Evolutionary conservation across 2,888 invertebrate species (phyloP), one percentile per base, ranked within the genome.

Genomic region (Rhopalosiphum nymphaeae): DNA sequence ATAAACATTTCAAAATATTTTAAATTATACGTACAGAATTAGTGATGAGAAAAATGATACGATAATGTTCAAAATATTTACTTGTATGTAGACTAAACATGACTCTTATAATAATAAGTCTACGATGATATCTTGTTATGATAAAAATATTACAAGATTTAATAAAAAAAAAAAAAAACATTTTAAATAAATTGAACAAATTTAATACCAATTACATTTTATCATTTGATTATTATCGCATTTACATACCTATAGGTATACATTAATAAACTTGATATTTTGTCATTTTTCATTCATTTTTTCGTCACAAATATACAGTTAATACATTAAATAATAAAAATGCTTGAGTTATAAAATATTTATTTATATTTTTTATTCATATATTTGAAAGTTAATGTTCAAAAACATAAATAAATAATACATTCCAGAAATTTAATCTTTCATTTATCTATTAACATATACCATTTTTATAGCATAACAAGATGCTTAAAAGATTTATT

Each of bases 371-470:
- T 85, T 46, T 44, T 86, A 46, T 46, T 11, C 29, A n/a, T 29
- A 42, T n/a, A 89, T 42, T 89, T 36, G 5, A 57, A 57, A 89
- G 3, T 89, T 26, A 16, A 29, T 57, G 57, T 89, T 57, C 16
- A 57, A 57, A 57, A 57, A 56, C 57, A 89, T 44, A 89, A 61
- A 91, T 91, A 78, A 91, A 91, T 91, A 49, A 85, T 84, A 84
- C 4, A 16, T 42, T 91, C 42, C 56, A 85, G 84, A 56, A 42
- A 91, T 56, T 46, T 46, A 53, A 84, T 53, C 21, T 78, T 67
- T 46, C 26, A 46, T 78, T 78, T 91, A 42, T 91, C 49, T 91
- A 84, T 53, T 78, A 78, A 53, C 46, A 89, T 90, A 67, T n/a
- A 56, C 10, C 44, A 44, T 91, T 85, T 85, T 91, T 91, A 84